Percentiles rank a stretch among this genome's conserved stretches.
Conservation (phyloP, 2,888 invertebrate genomes). For the Eudemis profundana region DNA sequence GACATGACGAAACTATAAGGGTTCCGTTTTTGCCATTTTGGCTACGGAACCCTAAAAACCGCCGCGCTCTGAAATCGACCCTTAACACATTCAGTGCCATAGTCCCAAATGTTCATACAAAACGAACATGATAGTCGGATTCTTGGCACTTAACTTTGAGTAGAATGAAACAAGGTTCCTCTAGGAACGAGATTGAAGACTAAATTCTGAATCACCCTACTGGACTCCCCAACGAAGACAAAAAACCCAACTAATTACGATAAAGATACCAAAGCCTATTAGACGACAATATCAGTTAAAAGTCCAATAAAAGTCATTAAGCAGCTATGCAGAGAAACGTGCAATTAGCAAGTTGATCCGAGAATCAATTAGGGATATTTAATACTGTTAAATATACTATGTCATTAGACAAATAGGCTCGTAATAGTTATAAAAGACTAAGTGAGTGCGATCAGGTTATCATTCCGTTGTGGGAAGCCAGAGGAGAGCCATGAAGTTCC, state of each 20-base stretch:
- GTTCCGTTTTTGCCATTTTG: no score
- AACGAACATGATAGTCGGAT: no score
- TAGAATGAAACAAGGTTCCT: no score
- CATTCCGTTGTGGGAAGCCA: slow-evolving; percentile 22
- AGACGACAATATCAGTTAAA: slow-evolving; percentile 1
- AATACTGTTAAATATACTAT: slow-evolving; percentile 20
- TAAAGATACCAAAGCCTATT: slow-evolving; percentile 16
- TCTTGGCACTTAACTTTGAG: no score
- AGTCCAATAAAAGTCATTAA: slow-evolving; percentile 19
- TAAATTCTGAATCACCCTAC: no score
- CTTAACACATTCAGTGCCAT: no score
- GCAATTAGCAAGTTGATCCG: slow-evolving; percentile 1
- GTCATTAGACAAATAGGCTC: slow-evolving; percentile 26
- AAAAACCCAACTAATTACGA: slow-evolving; percentile 23
- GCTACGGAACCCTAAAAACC: no score
- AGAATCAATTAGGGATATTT: slow-evolving; percentile 25
- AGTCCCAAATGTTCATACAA: no score
- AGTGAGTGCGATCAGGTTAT: not conserved
- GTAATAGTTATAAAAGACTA: slow-evolving; percentile 31
- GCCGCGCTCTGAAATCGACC: no score
- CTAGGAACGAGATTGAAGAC: no score
- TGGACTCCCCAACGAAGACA: slow-evolving; percentile 11
- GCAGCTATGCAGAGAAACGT: slow-evolving; percentile 19
- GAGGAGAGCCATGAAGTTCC: slow-evolving; percentile 34
- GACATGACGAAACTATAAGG: no score